phyloP scores from a whole-genome alignment of 1,140 invertebrate genomes.

The Drepana arcuata region DNA sequence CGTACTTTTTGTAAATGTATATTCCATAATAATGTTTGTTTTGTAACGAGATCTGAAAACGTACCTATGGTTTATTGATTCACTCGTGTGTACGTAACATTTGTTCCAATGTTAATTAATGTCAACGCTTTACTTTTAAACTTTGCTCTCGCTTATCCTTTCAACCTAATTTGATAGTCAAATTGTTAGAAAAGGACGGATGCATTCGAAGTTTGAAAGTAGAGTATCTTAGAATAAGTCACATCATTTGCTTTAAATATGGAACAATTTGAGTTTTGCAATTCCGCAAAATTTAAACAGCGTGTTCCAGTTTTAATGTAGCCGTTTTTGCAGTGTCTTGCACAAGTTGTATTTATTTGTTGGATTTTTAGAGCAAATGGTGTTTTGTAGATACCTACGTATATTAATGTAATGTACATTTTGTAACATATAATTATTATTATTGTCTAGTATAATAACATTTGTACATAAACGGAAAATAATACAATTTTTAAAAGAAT shows the following conservation, averaged over 20 bases:
- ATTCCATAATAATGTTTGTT: neutral
- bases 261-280: neutral
- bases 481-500: neutral
- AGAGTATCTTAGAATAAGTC: no score
- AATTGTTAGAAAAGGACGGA: conserved; percentile 10
- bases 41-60: conserved; percentile 8
- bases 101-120: no score
- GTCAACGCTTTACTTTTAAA: conserved; percentile 14
- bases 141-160: conserved; percentile 5
- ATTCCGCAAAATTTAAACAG: neutral
- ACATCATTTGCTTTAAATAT: neutral
- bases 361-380: neutral
- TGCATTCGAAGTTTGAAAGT: conserved; percentile 1
- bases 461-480: neutral
- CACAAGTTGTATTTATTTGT: conserved; percentile 11
- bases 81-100: conserved; percentile 7
- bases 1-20: conserved; percentile 4
- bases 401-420: conserved; percentile 14
- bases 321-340: conserved; percentile 8
- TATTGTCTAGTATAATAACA: neutral
- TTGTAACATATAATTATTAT: conserved; percentile 13
- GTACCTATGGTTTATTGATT: conserved; percentile 9
- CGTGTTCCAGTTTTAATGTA: neutral
- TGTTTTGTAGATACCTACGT: no score
- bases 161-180: conserved; percentile 11